Evolutionary conservation across 1,140 invertebrate genomes (phyloP), one percentile per base, ranked within the genome.

Genomic region (Orchestia grillus): DNA sequence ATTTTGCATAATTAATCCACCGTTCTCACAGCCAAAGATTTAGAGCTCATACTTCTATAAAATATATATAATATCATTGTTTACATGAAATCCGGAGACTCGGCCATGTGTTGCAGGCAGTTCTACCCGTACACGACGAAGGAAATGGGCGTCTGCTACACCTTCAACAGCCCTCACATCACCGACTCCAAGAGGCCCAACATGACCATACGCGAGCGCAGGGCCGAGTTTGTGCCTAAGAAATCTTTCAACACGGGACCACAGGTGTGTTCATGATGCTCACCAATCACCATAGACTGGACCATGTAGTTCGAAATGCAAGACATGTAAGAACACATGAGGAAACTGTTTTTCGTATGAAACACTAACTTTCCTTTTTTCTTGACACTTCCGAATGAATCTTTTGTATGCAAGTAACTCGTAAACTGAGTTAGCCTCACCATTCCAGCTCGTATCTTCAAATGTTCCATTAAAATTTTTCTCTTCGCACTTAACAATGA

Each of bases 101-200:
- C 62, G 11, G 28, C 3, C 62, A 28, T 77, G 11, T 28, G 43
- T 94, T 94, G 1, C 92, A 94, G 92, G 36, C 44, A 45, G 40
- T 94, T 94, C 44, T 44, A 94, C 44, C 44, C 92, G 8, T 47
- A 94, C 92, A 40, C 40, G 4, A 94, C 92, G 43, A 94, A 94
- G 3, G 44, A 47, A 6, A 94, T 94, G 92, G 97, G 97, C 0
- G 97, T 97, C 95, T 97, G 97, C 96, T 97, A 96, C 95, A 97
- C 97, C 36, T 96, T 97, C 40, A 97, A 97, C 96, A 88, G 53
- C 45, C 95, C 91, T 11, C 88, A 62, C 44, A 53, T 45, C 0
- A 53, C 40, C 40, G 53, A 40, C 40, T 16, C 42, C 16, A 16
- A 8, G 0, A 77, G 23, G 41, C 44, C 92, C 8, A 94, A 94